Percentiles rank a stretch among this genome's conserved stretches.
These are phyloP conservation scores for Mustela nigripes DNA, from an alignment of 2,113 vertebrate species.

Conservation along the genomic window DNA sequence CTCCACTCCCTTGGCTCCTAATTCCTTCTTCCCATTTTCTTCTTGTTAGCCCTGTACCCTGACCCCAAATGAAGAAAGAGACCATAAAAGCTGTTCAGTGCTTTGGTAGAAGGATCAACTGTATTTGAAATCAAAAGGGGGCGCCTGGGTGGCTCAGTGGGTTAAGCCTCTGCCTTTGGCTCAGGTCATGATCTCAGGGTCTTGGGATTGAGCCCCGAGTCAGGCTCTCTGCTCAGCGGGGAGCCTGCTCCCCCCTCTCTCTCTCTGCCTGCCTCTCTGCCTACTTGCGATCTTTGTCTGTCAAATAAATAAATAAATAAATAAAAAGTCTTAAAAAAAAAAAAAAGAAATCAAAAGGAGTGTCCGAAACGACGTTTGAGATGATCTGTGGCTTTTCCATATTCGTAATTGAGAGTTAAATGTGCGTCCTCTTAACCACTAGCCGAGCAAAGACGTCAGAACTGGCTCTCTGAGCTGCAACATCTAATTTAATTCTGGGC, in stretches of 20 bases:
- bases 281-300: too few relatives aligned
- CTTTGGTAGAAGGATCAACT: neutral
- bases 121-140: neutral
- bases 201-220: too few relatives aligned
- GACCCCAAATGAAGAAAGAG: neutral
- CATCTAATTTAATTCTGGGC: conserved; percentile 9
- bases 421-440: neutral
- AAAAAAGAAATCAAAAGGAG: neutral
- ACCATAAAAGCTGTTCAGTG: neutral
- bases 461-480: neutral
- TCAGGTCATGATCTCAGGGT: too few relatives aligned
- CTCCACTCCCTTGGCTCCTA: neutral
- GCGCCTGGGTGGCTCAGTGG: too few relatives aligned
- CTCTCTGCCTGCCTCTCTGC: too few relatives aligned
- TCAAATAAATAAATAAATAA: too few relatives aligned
- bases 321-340: too few relatives aligned
- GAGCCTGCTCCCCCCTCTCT: too few relatives aligned
- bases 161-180: too few relatives aligned
- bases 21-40: neutral
- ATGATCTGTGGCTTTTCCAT: neutral
- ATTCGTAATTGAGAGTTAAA: neutral
- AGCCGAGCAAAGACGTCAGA: neutral
- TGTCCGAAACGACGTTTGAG: neutral
- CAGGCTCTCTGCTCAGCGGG: too few relatives aligned
- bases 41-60: neutral